phyloP scores from a whole-genome alignment of 2,113 vertebrate genomes.

The Silurus meridionalis region DNA sequence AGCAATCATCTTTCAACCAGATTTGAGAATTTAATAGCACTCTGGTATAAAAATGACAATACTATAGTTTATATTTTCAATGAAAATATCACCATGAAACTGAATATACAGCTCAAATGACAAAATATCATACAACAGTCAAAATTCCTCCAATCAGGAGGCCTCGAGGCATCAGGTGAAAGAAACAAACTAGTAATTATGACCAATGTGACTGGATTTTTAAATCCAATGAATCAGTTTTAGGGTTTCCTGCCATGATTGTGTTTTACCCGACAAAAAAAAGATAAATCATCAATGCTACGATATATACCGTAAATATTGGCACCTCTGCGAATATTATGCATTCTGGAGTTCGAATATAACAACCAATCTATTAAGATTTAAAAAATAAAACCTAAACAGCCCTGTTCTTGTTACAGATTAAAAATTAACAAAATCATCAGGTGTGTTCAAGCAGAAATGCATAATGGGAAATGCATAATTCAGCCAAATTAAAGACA shows the following conservation, averaged over 20 bases:
- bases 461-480: background rate
- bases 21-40: background rate
- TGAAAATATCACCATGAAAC: background rate
- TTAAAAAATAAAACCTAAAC: too few relatives aligned
- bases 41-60: background rate
- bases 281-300: background rate
- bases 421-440: background rate
- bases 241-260: background rate
- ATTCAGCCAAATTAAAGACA: background rate
- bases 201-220: too few relatives aligned
- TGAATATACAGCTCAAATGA: background rate
- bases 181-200: background rate
- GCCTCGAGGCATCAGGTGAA: background rate
- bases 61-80: background rate
- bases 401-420: background rate
- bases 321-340: background rate
- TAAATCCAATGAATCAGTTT: background rate
- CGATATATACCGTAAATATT: background rate
- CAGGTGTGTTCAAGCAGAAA: background rate
- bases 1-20: background rate
- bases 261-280: background rate
- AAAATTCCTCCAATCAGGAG: background rate
- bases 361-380: background rate
- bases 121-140: slow-evolving; percentile 2
- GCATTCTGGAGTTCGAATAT: background rate